Evolutionary conservation across 2,797 vertebrate species (phyloP).

Genomic region (Eospalax fontanierii): DNA sequence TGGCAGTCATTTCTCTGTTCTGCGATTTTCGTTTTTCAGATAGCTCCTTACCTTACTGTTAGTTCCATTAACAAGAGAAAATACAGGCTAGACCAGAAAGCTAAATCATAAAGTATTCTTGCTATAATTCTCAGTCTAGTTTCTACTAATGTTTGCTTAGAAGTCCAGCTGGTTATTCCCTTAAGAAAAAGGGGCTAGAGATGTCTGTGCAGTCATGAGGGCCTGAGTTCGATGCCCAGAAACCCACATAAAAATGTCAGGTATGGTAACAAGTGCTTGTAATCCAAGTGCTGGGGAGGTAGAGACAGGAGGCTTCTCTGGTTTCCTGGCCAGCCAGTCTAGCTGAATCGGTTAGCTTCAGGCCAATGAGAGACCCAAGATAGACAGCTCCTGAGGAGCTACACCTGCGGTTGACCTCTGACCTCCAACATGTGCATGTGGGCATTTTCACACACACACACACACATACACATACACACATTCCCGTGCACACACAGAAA

Average conservation of each 20-base stretch:
- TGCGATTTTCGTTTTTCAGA: neutral
- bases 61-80: neutral
- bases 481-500: neutral
- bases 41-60: neutral
- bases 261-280: neutral
- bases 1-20: neutral
- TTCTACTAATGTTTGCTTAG: conserved; percentile 6
- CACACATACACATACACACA: neutral
- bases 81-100: conserved; percentile 8
- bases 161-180: neutral
- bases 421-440: neutral
- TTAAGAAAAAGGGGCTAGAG: neutral
- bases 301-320: neutral
- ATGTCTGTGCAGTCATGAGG: neutral
- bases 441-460: neutral
- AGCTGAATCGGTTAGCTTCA: neutral
- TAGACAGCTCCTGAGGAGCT: neutral
- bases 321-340: neutral
- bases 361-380: neutral
- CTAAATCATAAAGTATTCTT: neutral
- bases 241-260: neutral
- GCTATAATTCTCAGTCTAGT: conserved; percentile 21
- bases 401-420: neutral
- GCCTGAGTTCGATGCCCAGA: neutral
- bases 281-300: too few relatives aligned